Conservation (phyloP, 1,140 invertebrate species). For the Procambarus virginalis region DNA sequence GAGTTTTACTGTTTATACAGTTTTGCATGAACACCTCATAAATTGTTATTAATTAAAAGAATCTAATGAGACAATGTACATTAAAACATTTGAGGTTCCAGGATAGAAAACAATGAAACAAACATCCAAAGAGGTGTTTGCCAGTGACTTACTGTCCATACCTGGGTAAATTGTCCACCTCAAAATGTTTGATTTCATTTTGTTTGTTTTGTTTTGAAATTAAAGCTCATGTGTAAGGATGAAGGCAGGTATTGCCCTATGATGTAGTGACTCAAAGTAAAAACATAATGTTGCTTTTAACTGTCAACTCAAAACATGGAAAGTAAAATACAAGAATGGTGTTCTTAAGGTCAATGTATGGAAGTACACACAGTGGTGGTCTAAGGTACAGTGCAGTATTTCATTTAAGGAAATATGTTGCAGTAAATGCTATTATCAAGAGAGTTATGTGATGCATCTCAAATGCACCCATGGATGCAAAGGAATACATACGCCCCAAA, state of each 20-base stretch:
- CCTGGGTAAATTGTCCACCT: too few relatives aligned
- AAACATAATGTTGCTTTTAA: background rate
- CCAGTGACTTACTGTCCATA: background rate
- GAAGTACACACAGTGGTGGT: background rate
- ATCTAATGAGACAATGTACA: background rate
- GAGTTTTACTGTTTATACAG: background rate
- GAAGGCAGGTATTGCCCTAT: background rate
- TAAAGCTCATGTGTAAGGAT: background rate
- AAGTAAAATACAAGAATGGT: background rate
- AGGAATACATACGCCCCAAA: background rate
- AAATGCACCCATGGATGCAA: background rate
- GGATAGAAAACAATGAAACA: too few relatives aligned
- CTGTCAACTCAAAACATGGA: background rate
- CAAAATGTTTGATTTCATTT: too few relatives aligned
- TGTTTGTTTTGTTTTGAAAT: too few relatives aligned
- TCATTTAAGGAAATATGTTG: background rate
- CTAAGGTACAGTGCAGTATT: background rate
- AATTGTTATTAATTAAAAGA: background rate
- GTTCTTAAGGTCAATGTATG: background rate
- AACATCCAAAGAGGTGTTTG: background rate
- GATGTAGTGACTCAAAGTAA: background rate
- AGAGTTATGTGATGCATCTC: background rate
- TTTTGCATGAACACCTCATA: background rate
- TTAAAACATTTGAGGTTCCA: background rate
- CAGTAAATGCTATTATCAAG: background rate